Conservation (phyloP, 1,140 invertebrate genomes). For the Polyergus mexicanus region DNA sequence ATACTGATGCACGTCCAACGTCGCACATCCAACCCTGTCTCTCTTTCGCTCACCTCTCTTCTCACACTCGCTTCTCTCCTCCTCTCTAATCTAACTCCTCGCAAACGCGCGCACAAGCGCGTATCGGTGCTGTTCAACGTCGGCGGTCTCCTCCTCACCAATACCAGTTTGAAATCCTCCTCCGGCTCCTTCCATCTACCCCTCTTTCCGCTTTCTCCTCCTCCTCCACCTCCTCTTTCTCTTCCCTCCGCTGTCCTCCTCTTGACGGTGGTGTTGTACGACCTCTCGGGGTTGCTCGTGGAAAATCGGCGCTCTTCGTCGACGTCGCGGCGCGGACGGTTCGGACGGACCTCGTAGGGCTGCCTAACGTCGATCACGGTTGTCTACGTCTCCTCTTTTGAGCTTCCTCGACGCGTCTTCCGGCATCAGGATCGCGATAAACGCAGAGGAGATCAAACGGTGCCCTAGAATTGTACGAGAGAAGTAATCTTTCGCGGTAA, state of each 20-base stretch:
- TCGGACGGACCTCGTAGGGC: constrained; percentile 73
- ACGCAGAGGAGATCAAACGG: constrained; percentile 38
- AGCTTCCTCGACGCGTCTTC: constrained; percentile 67
- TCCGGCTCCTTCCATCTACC: constrained; percentile 76
- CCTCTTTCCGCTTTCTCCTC: constrained; percentile 71
- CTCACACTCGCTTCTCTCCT: constrained; percentile 59
- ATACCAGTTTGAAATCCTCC: constrained; percentile 79
- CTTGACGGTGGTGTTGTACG: constrained; percentile 78
- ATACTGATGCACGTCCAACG: constrained; percentile 67
- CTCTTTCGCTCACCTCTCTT: constrained; percentile 59
- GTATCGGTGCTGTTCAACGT: constrained; percentile 70
- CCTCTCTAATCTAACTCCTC: constrained; percentile 85
- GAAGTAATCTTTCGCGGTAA: constrained; percentile 48
- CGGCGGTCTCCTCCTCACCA: constrained; percentile 78
- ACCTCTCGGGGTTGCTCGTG: constrained; percentile 82
- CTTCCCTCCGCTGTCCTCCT: constrained; percentile 74
- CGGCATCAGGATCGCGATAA: constrained; percentile 42
- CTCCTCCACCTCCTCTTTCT: constrained; percentile 70
- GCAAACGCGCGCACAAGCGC: constrained; percentile 72
- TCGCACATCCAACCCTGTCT: constrained; percentile 73
- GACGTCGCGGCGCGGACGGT: constrained; percentile 77
- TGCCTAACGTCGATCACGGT: constrained; percentile 74
- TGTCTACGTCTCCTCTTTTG: constrained; percentile 69
- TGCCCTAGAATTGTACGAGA: constrained; percentile 32
- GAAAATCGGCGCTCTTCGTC: constrained; percentile 80